phyloP scores from a whole-genome alignment of 2,113 vertebrate species.

The Marmota flaviventris region DNA sequence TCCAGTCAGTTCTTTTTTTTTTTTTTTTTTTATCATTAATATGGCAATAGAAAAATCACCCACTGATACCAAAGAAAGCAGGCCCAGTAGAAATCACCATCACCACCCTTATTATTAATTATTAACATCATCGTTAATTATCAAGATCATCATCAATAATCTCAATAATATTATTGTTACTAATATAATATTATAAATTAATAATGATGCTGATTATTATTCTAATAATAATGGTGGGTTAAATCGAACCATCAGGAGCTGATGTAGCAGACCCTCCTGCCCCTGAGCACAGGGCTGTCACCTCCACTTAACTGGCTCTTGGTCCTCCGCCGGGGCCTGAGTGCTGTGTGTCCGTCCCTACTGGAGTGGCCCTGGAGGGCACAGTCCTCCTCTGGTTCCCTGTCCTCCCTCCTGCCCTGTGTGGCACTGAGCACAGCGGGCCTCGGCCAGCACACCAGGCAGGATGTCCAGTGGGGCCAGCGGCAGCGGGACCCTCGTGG shows the following conservation, averaged over 20 bases:
- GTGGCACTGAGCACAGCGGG: not conserved
- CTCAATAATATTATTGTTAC: too few relatives aligned
- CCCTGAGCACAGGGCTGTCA: constrained; percentile 46
- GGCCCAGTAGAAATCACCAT: constrained; percentile 32
- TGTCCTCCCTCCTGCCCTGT: not conserved
- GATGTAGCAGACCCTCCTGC: constrained; percentile 27
- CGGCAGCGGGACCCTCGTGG: not conserved
- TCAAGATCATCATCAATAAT: too few relatives aligned
- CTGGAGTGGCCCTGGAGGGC: not conserved
- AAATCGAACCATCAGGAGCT: constrained; percentile 39
- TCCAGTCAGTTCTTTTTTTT: constrained; percentile 61
- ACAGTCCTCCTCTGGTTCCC: not conserved
- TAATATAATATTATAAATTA: too few relatives aligned
- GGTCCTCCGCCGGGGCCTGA: not conserved
- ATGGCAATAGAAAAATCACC: constrained; percentile 67
- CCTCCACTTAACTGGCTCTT: not conserved
- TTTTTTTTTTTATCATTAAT: constrained; percentile 72
- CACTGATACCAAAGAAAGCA: constrained; percentile 67
- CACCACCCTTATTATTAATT: too few relatives aligned
- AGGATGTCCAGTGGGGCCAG: not conserved
- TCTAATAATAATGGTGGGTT: constrained; percentile 46
- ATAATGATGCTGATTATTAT: too few relatives aligned
- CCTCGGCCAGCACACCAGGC: not conserved
- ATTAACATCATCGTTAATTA: too few relatives aligned
- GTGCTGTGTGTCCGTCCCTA: not conserved